phyloP scores from a whole-genome alignment of 37 sponge, comb jelly and placozoan genomes.

The Amphimedon queenslandica region DNA sequence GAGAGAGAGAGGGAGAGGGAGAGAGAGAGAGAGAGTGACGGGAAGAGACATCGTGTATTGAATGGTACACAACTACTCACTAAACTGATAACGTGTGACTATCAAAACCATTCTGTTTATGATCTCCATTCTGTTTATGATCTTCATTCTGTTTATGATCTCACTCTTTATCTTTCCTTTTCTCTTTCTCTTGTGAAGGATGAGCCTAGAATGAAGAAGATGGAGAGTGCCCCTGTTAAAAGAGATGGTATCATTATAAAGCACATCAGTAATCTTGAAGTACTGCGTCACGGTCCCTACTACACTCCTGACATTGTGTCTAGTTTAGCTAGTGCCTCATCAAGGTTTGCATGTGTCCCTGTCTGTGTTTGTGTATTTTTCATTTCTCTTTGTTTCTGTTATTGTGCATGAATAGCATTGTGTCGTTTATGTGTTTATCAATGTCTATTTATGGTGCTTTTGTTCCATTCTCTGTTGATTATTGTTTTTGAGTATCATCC shows the following conservation, averaged over 20 bases:
- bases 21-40: no score
- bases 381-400: no score
- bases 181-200: constrained; percentile 11
- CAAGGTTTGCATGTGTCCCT: no score
- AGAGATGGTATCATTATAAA: constrained; percentile 24
- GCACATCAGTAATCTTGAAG: constrained; percentile 33
- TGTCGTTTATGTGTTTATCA: no score
- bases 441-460: no score
- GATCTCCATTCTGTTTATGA: background rate
- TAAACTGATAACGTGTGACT: no score
- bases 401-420: no score
- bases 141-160: no score
- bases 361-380: no score
- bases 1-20: no score
- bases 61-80: no score
- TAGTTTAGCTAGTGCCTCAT: background rate
- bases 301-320: constrained; percentile 12
- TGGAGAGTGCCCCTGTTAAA: constrained; percentile 4
- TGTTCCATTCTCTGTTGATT: background rate
- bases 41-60: no score
- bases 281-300: constrained; percentile 21
- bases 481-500: background rate
- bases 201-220: constrained; percentile 18
- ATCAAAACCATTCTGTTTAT: background rate
- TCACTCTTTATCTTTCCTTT: background rate